A percentile compares a stretch with the other conserved stretches of the same genome.
phyloP scores from a whole-genome alignment of 1,140 invertebrate genomes.

The Meloidogyne hapla region DNA sequence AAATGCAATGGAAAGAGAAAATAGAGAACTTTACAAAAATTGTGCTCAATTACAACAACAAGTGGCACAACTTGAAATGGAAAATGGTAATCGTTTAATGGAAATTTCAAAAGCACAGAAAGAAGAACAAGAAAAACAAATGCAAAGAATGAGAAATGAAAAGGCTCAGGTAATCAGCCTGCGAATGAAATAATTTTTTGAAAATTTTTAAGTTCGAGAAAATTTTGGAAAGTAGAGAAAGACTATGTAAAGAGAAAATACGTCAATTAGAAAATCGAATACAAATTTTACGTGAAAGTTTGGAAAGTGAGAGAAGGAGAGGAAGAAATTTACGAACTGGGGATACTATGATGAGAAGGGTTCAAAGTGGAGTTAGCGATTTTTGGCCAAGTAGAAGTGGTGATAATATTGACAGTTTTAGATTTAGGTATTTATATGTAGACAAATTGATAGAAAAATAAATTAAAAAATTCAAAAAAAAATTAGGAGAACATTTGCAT shows the following conservation, averaged over 20 bases:
- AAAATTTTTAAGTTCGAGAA: constrained; percentile 45
- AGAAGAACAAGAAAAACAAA: constrained; percentile 62
- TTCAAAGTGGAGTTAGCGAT: constrained; percentile 38
- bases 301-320: constrained; percentile 57
- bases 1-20: constrained; percentile 64
- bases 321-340: constrained; percentile 49
- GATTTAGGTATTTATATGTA: constrained; percentile 23
- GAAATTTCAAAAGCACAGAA: constrained; percentile 61
- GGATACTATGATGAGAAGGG: constrained; percentile 55
- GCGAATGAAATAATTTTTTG: neutral
- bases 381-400: constrained; percentile 26
- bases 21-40: constrained; percentile 63
- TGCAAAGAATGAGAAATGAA: constrained; percentile 53
- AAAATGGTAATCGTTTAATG: constrained; percentile 62
- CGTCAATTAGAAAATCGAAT: constrained; percentile 61
- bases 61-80: constrained; percentile 64
- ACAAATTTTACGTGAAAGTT: constrained; percentile 54
- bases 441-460: neutral
- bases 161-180: constrained; percentile 51
- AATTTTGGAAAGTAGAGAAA: constrained; percentile 60
- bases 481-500: constrained; percentile 57
- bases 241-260: constrained; percentile 54
- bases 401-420: constrained; percentile 55
- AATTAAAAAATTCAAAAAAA: neutral
- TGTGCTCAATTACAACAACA: constrained; percentile 63